Conservation (phyloP, 2,888 invertebrate species). For the Agonum fuliginosum region DNA sequence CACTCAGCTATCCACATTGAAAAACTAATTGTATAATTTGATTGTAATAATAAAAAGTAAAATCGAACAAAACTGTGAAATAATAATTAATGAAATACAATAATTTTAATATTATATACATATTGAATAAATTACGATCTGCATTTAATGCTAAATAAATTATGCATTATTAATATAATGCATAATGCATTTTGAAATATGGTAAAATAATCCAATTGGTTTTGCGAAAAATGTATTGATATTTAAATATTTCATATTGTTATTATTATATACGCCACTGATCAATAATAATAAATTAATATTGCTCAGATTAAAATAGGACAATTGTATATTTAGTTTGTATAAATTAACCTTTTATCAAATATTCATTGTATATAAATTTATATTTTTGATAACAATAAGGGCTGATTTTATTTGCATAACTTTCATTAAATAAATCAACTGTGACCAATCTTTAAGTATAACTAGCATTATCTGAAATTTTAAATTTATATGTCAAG, state of each 20-base stretch:
- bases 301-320: neutral
- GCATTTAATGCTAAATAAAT: constrained; percentile 6
- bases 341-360: neutral
- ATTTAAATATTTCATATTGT: constrained; percentile 2
- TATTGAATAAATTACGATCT: neutral
- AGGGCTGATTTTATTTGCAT: too few species aligned
- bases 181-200: constrained; percentile 14
- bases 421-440: too few species aligned
- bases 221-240: neutral
- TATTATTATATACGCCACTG: neutral
- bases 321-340: neutral
- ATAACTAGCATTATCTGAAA: too few species aligned
- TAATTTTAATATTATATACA: constrained; percentile 30
- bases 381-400: neutral
- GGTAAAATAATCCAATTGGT: constrained; percentile 2
- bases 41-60: too few species aligned
- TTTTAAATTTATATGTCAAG: too few species aligned
- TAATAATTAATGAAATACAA: constrained; percentile 17
- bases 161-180: constrained; percentile 31
- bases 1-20: too few species aligned
- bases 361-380: too few species aligned
- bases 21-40: too few species aligned
- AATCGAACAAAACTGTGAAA: constrained; percentile 12
- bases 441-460: too few species aligned
- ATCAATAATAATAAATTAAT: constrained; percentile 10